phyloP scores from a whole-genome alignment of 2,797 vertebrate genomes.

The Aeoliscus strigatus region DNA sequence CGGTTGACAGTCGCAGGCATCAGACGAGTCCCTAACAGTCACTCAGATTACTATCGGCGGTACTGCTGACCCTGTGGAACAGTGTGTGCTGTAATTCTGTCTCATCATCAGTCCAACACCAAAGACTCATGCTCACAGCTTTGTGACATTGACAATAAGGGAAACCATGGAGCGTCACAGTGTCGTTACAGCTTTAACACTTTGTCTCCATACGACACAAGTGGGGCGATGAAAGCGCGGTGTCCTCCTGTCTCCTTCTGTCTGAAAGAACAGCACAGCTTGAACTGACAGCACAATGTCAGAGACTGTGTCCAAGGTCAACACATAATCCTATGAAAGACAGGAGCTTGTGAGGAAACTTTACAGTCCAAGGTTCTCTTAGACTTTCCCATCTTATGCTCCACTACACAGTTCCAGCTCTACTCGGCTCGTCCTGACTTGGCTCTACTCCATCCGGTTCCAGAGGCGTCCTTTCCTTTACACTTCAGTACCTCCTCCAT shows the following conservation, averaged over 20 bases:
- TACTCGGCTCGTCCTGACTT: too few species aligned
- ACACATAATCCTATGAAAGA: neutral
- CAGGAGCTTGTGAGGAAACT: too few species aligned
- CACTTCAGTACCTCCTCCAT: too few species aligned
- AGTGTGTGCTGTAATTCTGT: slow-evolving; percentile 37
- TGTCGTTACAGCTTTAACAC: slow-evolving; percentile 14
- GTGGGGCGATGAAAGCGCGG: neutral
- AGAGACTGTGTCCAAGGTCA: neutral
- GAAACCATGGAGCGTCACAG: slow-evolving; percentile 27
- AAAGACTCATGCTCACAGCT: slow-evolving; percentile 34
- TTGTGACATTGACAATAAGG: slow-evolving; percentile 29
- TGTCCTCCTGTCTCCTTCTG: slow-evolving; percentile 1
- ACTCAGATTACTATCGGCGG: slow-evolving; percentile 36
- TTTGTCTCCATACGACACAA: slow-evolving; percentile 3
- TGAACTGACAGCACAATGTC: neutral
- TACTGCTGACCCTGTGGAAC: slow-evolving; percentile 28
- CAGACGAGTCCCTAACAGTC: slow-evolving; percentile 53
- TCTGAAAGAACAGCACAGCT: neutral
- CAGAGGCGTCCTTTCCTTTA: too few species aligned
- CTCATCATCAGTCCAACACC: slow-evolving; percentile 37
- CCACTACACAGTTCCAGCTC: too few species aligned
- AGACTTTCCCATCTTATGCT: too few species aligned
- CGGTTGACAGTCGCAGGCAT: slow-evolving; percentile 45
- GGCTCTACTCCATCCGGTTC: too few species aligned
- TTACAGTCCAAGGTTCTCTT: too few species aligned